Evolutionary conservation across 1,140 invertebrate genomes (phyloP).

Genomic region (Bombus impatiens): DNA sequence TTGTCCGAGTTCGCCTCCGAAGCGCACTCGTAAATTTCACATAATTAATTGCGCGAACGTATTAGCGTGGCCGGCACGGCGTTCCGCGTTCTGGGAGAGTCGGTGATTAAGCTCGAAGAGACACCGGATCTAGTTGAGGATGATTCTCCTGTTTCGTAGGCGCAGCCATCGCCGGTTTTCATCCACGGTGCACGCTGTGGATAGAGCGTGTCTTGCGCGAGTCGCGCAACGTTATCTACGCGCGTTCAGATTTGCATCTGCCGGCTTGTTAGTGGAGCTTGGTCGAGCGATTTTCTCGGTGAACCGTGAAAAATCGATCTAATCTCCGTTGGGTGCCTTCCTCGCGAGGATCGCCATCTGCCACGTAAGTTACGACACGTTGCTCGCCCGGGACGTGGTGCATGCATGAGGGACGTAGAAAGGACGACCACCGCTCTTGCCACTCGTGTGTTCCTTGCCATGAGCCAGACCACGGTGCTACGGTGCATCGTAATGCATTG

Average conservation of each 20-base stretch:
- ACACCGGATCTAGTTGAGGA: constrained; percentile 47
- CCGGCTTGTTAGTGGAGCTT: constrained; percentile 72
- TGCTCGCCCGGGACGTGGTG: constrained; percentile 35
- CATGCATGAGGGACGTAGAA: constrained; percentile 47
- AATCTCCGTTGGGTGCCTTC: constrained; percentile 72
- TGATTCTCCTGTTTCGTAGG: not conserved
- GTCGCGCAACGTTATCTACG: constrained; percentile 33
- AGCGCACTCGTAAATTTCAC: constrained; percentile 60
- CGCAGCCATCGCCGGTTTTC: not conserved
- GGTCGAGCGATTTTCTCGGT: constrained; percentile 69
- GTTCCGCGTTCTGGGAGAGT: constrained; percentile 16
- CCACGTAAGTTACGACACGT: constrained; percentile 71
- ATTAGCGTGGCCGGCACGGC: constrained; percentile 35
- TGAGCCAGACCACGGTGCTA: not conserved
- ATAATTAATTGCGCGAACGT: constrained; percentile 61
- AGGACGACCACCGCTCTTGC: constrained; percentile 56
- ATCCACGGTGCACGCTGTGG: not conserved
- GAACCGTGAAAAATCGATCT: constrained; percentile 77
- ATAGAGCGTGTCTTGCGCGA: not conserved
- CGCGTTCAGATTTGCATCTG: constrained; percentile 73
- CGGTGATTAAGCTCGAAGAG: constrained; percentile 41
- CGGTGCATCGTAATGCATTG: constrained; percentile 51
- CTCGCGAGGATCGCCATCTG: constrained; percentile 70
- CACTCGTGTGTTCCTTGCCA: constrained; percentile 29
- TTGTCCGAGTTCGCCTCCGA: constrained; percentile 50